Base-by-base conservation (phyloP, 1,140 invertebrate species). In the Calephelis virginiensis region DNA sequence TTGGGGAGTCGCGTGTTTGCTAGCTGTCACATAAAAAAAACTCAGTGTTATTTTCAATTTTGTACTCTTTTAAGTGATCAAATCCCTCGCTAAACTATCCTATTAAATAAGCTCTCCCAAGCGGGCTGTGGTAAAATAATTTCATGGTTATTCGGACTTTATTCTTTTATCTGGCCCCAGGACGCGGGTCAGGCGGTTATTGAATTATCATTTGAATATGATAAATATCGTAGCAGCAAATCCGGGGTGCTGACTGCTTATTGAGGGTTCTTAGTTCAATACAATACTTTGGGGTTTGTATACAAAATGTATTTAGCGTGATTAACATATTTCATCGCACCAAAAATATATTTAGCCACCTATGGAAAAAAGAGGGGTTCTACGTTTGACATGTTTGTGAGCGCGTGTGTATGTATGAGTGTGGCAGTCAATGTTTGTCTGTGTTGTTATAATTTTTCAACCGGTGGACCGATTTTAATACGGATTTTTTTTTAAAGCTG, bases 161-260 rank as follows among this genome's bases (percentile, higher is more conserved):
- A 80, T 84, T 83, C 74, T 84, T 88, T 88, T 89, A 89, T 89
- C 82, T 76, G 72, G 71, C 71, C 81, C 78, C 83, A 70, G 72
- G 76, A 66, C 70, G 66, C 69, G 77, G 80, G 75, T 84, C 78
- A 80, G 80, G 66, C 79, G 63, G 76, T 83, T 88, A 88, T 89
- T 88, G 85, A 87, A 89, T 88, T 87, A 90, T 88, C 86, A 87
- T 89, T 85, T 80, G 77, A 86, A 87, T 90, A 82, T 86, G 82
- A 88, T 89, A 81, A 85, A 86, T 77, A 75, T 77, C 68, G 71
- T 80, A 81, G 76, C 72, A 75, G 67, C 70, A 77, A 81, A 76
- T 71, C 76, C 76, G 73, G 83, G 80, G 83, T 77, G 85, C 66
- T 70, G 71, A 84, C 77, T 80, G 83, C 80, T 77, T 87, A 81